Conservation (phyloP, 2,888 invertebrate species). For the Alloscopus bannaensis region DNA sequence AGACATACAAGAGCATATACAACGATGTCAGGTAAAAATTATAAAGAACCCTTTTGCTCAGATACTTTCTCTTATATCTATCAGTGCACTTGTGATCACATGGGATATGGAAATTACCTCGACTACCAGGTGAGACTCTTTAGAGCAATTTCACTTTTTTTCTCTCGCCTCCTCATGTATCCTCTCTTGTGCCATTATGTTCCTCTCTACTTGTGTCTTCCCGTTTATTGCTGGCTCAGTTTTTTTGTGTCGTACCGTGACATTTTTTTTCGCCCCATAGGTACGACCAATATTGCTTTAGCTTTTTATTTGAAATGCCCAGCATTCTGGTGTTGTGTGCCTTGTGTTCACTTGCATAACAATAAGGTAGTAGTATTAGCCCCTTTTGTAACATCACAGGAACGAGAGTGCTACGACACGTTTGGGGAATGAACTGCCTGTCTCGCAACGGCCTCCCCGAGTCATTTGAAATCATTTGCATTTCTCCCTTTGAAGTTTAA, state of each 20-base stretch:
- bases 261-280: background rate
- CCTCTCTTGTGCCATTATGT: too few relatives aligned
- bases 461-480: slow-evolving; percentile 60
- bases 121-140: slow-evolving; percentile 81
- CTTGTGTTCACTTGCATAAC: background rate
- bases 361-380: slow-evolving; percentile 14
- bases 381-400: slow-evolving; percentile 20
- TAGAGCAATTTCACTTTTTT: slow-evolving; percentile 40
- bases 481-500: slow-evolving; percentile 54
- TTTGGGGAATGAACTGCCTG: slow-evolving; percentile 48
- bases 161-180: too few relatives aligned
- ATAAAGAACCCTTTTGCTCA: too few relatives aligned
- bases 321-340: too few relatives aligned
- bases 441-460: slow-evolving; percentile 35
- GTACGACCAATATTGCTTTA: background rate
- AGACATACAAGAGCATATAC: slow-evolving; percentile 91
- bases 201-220: background rate
- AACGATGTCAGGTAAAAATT: too few relatives aligned
- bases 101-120: slow-evolving; percentile 94
- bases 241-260: background rate
- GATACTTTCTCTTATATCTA: too few relatives aligned
- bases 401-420: too few relatives aligned
- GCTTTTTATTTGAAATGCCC: background rate
- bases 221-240: background rate
- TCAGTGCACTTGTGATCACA: slow-evolving; percentile 94